phyloP scores from a whole-genome alignment of 2,888 invertebrate genomes.

The Erebia palarica region DNA sequence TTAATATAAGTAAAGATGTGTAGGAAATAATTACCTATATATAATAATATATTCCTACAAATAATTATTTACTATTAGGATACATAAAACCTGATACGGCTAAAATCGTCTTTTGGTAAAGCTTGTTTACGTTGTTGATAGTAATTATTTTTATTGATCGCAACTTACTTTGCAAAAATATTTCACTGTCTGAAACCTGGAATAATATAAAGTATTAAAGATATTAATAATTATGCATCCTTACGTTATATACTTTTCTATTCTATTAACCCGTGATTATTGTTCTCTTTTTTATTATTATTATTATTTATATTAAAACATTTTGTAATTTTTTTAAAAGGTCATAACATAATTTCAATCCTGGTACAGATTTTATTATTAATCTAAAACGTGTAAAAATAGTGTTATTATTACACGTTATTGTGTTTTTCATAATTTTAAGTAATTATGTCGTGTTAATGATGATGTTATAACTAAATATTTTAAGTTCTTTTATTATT shows the following conservation, averaged over 20 bases:
- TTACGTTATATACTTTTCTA: too few relatives aligned
- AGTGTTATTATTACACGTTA: slow-evolving; percentile 36
- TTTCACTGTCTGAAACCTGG: background rate
- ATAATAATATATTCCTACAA: slow-evolving; percentile 4
- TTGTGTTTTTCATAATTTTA: slow-evolving; percentile 43
- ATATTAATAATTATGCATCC: background rate
- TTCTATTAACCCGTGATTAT: background rate
- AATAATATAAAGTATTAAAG: background rate
- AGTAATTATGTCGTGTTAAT: slow-evolving; percentile 52
- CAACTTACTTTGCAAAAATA: background rate
- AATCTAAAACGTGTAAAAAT: background rate
- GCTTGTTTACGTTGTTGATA: background rate
- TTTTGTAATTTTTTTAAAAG: background rate
- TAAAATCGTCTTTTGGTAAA: background rate
- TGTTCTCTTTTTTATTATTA: background rate
- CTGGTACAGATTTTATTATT: background rate
- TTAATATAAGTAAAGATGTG: background rate
- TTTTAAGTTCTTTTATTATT: slow-evolving; percentile 3
- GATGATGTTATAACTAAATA: background rate
- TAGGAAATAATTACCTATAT: slow-evolving; percentile 4
- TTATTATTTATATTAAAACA: background rate
- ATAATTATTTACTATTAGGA: background rate
- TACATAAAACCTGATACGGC: background rate
- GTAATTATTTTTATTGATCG: background rate
- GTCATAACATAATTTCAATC: background rate